Conservation (phyloP, 2,888 invertebrate genomes). For the Trisateles emortualis region DNA sequence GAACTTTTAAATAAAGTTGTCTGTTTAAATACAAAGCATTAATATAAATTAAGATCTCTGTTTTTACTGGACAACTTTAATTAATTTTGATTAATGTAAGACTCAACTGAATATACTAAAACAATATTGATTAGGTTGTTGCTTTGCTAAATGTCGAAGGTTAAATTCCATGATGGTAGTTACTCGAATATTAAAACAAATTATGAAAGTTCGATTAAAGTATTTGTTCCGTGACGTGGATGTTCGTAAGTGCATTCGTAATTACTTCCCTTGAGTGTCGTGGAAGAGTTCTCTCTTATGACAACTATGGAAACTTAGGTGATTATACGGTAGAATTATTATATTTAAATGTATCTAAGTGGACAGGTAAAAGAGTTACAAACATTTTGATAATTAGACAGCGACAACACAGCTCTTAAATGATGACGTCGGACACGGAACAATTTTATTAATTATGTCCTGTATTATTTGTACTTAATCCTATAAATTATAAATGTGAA, state of each 20-base stretch:
- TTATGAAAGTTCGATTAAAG: conserved; percentile 5
- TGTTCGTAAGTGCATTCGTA: not conserved
- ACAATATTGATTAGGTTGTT: not conserved
- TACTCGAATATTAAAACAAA: not conserved
- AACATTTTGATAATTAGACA: too few relatives aligned
- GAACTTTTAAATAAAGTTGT: too few relatives aligned
- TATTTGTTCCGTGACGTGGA: conserved; percentile 7
- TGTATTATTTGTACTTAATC: too few relatives aligned
- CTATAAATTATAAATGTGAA: too few relatives aligned
- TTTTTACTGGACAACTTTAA: not conserved
- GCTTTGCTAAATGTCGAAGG: not conserved
- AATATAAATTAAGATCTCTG: too few relatives aligned
- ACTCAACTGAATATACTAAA: not conserved
- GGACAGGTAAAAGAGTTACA: too few relatives aligned
- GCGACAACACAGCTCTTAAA: too few relatives aligned
- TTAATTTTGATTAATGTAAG: not conserved
- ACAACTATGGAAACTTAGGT: not conserved
- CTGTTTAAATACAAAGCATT: too few relatives aligned
- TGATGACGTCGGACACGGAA: too few relatives aligned
- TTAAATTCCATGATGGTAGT: not conserved
- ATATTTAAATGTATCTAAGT: not conserved
- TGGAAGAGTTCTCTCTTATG: not conserved
- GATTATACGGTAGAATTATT: not conserved
- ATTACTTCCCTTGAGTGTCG: not conserved
- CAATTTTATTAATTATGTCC: too few relatives aligned